Evolutionary conservation across 2,797 vertebrate genomes (phyloP).

Genomic region (Lacerta agilis): DNA sequence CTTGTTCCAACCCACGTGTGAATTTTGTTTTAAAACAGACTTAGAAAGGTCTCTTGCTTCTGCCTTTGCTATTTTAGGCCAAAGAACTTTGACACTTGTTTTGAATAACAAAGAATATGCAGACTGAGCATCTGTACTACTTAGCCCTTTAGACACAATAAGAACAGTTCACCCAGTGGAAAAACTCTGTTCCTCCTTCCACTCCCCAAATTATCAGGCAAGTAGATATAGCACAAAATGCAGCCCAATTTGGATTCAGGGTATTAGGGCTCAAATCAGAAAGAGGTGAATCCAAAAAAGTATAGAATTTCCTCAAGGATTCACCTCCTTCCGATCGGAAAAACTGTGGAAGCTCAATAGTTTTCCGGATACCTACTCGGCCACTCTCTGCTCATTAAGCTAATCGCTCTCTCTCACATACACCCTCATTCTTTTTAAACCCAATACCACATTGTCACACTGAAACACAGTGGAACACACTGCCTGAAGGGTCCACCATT

Average conservation of each 20-base stretch:
- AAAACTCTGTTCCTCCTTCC: not conserved
- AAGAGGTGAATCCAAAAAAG: not conserved
- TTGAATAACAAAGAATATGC: constrained; percentile 13
- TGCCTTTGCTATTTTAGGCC: not conserved
- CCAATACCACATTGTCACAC: not conserved
- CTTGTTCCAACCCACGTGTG: constrained; percentile 17
- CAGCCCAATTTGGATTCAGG: not conserved
- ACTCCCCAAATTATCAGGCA: not conserved
- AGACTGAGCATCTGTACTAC: not conserved
- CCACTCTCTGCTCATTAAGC: not conserved
- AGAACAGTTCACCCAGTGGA: not conserved
- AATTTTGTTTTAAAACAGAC: constrained; percentile 18
- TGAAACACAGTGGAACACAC: not conserved
- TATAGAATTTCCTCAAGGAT: no score
- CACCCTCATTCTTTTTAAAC: not conserved
- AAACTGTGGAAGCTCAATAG: not conserved
- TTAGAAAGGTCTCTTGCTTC: constrained; percentile 3
- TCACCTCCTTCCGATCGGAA: no score
- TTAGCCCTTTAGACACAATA: not conserved
- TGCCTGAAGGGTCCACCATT: not conserved
- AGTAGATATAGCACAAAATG: not conserved
- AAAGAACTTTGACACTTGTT: not conserved
- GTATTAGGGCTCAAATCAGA: not conserved
- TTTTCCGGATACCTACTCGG: not conserved
- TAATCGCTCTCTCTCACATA: not conserved